These are phyloP conservation scores for Sebastes nivosus DNA, from an alignment of 2,797 vertebrate genomes.

Conservation along the genomic window DNA sequence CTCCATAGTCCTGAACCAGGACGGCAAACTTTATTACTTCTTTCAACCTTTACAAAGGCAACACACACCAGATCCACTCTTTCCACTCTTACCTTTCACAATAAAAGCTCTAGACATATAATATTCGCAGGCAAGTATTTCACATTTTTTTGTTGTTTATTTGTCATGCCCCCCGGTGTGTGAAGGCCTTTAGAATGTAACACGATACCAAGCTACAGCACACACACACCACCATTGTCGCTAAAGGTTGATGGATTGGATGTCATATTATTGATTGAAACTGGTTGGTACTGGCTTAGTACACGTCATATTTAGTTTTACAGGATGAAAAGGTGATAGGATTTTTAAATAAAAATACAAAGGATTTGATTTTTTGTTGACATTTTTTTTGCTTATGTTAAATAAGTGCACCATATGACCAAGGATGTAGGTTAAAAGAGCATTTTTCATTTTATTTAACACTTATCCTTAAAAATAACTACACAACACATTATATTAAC, in stretches of 20 bases:
- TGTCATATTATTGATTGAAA: too few species aligned
- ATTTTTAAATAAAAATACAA: too few species aligned
- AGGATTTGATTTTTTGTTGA: too few species aligned
- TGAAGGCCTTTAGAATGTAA: too few species aligned
- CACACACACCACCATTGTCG: too few species aligned
- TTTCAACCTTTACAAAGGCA: neutral
- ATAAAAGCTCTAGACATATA: neutral
- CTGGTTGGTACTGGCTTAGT: too few species aligned
- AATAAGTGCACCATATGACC: neutral
- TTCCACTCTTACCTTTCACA: neutral
- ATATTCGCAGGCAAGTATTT: neutral
- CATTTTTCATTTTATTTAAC: slow-evolving; percentile 6
- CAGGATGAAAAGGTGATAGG: too few species aligned
- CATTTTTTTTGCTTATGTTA: neutral
- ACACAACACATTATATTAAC: neutral
- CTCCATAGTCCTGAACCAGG: neutral
- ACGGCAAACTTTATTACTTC: neutral
- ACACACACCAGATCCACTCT: neutral
- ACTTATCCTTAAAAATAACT: neutral
- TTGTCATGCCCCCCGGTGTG: too few species aligned
- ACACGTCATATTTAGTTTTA: too few species aligned
- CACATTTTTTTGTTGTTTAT: neutral
- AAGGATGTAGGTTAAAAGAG: neutral
- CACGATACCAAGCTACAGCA: too few species aligned
- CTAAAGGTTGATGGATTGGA: too few species aligned